Conservation (phyloP, 2,113 vertebrate species). For the Castor canadensis region DNA sequence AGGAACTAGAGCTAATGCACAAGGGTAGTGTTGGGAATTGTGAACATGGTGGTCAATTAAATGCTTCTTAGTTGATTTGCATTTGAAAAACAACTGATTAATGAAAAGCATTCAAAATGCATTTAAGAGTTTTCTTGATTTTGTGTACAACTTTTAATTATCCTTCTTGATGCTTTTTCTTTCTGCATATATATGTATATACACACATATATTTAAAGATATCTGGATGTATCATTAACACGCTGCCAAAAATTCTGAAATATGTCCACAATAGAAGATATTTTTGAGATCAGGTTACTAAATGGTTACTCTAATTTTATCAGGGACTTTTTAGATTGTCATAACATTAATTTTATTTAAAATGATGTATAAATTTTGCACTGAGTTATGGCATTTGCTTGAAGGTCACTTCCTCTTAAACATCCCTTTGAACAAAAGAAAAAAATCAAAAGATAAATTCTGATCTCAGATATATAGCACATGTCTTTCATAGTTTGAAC, state of each 20-base stretch:
- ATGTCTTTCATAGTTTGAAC: not conserved
- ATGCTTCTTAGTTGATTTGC: conserved; percentile 63
- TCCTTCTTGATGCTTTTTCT: not conserved
- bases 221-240: not conserved
- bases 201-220: conserved; percentile 46
- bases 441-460: not conserved
- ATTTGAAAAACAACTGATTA: conserved; percentile 74
- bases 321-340: not conserved
- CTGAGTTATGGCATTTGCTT: not conserved
- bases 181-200: not conserved
- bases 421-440: not conserved
- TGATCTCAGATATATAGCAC: not conserved
- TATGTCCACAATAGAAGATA: not conserved
- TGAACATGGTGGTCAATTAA: conserved; percentile 63
- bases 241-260: not conserved
- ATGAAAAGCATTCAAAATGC: conserved; percentile 51
- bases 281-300: not conserved
- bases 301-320: not conserved
- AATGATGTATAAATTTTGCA: not conserved
- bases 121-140: conserved; percentile 69
- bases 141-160: conserved; percentile 62
- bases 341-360: not conserved
- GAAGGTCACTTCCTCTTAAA: not conserved
- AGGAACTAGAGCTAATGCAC: not conserved
- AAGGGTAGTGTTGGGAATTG: not conserved